Evolutionary conservation across 2,888 invertebrate genomes (phyloP), one percentile per base, ranked within the genome.

Genomic region (Apamea crenata): DNA sequence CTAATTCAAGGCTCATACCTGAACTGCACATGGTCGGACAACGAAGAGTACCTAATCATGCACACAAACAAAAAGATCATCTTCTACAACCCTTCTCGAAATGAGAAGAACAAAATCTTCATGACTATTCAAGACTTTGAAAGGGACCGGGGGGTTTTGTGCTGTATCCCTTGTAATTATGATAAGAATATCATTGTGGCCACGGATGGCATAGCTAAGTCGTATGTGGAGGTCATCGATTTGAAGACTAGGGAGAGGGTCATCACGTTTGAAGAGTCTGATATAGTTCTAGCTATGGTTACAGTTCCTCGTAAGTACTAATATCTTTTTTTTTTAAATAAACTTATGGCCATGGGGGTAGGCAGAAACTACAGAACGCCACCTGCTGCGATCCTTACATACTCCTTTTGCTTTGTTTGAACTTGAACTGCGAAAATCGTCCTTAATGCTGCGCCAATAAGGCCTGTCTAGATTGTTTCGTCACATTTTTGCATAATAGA

Each of bases 11-110:
- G 95, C 0, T 92, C 93, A 0, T 94, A 95, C 79, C 83, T 96
- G 16, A 94, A 94, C 91, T 96, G 96, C 77, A 91, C 94, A 6
- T 97, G 97, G 97, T 92, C 95, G 0, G 94, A 94, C 87, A 91
- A 93, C 73, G 93, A 94, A 4, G 94, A 96, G 25, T 93, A 91
- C 1, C 88, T 97, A 0, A 92, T 97, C 32, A 91, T 96, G 0
- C 96, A 97, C 83, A 96, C 96, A 0, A 85, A 92, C 3, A 95
- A 94, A 70, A 94, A 93, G 83, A 92, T 97, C n/a, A 92, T 95
- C 5, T 67, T 96, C 7, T 96, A 96, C 89, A 90, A 92, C n/a
- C 91, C 93, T 0, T 92, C 90, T 16, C 95, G 95, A 0, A 92
- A 92, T 61, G 91, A 83, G 2, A 84, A 65, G 32, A 90, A 81